A percentile compares a stretch with the other conserved stretches of the same genome.
Evolutionary conservation across 2,797 vertebrate genomes (phyloP).

Genomic region (Salarias fasciatus): DNA sequence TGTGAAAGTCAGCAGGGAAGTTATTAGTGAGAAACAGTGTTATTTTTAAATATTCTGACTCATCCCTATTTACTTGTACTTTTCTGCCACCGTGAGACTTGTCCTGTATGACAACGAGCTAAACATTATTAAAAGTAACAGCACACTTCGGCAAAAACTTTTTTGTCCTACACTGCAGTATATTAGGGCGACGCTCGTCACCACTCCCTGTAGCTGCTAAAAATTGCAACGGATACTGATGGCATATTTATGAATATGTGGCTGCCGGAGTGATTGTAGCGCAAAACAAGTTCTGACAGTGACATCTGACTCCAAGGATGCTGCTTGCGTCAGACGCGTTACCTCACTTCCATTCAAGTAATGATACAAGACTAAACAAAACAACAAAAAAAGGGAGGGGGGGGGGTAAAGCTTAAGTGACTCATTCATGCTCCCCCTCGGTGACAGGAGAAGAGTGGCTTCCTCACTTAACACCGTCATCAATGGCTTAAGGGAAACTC

Average conservation of each 20-base stretch:
- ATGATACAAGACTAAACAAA: constrained; percentile 7
- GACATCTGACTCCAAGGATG: constrained; percentile 24
- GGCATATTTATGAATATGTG: constrained; percentile 47
- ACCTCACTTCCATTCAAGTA: constrained; percentile 11
- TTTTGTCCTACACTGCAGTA: constrained; percentile 27
- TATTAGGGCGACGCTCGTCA: constrained; percentile 13
- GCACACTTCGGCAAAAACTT: constrained; percentile 8
- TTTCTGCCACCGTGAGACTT: constrained; percentile 29
- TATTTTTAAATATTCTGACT: constrained; percentile 70
- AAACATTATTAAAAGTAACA: constrained; percentile 38
- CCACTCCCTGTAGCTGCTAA: constrained; percentile 17
- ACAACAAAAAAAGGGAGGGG: background rate
- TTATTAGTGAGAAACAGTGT: constrained; percentile 51
- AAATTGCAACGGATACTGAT: constrained; percentile 47
- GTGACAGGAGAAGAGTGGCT: constrained; percentile 21
- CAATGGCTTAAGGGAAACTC: constrained; percentile 33
- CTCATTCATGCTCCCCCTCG: constrained; percentile 11
- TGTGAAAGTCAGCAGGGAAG: constrained; percentile 55
- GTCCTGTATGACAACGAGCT: constrained; percentile 43
- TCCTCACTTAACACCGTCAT: constrained; percentile 32
- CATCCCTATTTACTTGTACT: constrained; percentile 53
- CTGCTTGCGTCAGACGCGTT: constrained; percentile 28
- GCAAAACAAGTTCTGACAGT: constrained; percentile 29
- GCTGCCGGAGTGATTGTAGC: constrained; percentile 15
- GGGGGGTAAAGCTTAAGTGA: constrained; percentile 9